These are phyloP conservation scores for Dysmachus trigonus DNA, from an alignment of 2,888 invertebrate species.

Conservation along the genomic window DNA sequence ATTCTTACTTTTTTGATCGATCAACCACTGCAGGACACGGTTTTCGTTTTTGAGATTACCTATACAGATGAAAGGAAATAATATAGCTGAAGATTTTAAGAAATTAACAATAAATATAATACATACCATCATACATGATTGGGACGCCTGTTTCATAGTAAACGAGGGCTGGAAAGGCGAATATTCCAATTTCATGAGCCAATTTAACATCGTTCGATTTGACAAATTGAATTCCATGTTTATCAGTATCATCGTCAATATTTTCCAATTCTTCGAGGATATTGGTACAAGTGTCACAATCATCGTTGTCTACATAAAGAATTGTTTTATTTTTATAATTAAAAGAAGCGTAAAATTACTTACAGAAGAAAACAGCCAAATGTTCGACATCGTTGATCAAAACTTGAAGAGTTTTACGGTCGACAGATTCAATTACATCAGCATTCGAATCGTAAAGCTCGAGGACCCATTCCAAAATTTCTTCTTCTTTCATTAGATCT, in stretches of 20 bases:
- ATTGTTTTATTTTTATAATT: not conserved
- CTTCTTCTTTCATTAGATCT: constrained; percentile 91
- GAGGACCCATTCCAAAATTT: constrained; percentile 88
- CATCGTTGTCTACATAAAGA: constrained; percentile 74
- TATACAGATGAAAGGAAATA: constrained; percentile 58
- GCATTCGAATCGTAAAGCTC: constrained; percentile 84
- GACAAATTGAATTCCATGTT: constrained; percentile 92
- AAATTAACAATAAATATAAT: not conserved
- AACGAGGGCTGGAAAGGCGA: constrained; percentile 89
- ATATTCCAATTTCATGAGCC: constrained; percentile 90
- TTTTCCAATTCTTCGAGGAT: constrained; percentile 89
- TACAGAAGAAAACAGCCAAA: constrained; percentile 91
- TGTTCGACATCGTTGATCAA: constrained; percentile 90
- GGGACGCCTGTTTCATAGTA: constrained; percentile 94
- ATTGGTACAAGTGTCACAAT: constrained; percentile 84
- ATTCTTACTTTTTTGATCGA: constrained; percentile 95
- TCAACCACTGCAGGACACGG: constrained; percentile 94
- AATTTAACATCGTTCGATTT: constrained; percentile 90
- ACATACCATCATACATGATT: constrained; percentile 94
- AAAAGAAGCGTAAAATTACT: constrained; percentile 59
- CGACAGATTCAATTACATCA: constrained; percentile 90
- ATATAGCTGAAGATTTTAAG: not conserved
- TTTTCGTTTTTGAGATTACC: constrained; percentile 94
- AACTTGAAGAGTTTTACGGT: constrained; percentile 87
- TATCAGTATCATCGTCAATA: constrained; percentile 91